Base-by-base conservation (phyloP, 1,140 invertebrate species). In the Drosophila subobscura region DNA sequence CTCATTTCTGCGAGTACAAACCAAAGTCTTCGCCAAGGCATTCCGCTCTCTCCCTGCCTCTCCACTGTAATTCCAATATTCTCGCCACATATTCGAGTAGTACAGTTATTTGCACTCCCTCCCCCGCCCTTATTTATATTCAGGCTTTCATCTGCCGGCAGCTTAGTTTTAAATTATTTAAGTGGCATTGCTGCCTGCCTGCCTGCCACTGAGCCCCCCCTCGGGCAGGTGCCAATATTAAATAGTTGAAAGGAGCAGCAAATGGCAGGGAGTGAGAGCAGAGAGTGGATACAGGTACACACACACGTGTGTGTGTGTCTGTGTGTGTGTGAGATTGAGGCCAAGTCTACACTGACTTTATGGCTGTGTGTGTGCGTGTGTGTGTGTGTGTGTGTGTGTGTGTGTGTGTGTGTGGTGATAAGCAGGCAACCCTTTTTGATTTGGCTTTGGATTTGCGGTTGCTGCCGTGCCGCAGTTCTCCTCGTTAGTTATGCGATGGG, bases 371-470 rank as follows among this genome's bases (percentile, higher is more conserved):
- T n/a, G n/a, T n/a, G n/a, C n/a, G n/a, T n/a, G n/a, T n/a, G 41
- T 10, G 16, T 46, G 42, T 29, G 50, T 10, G 14, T 41, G 20
- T 52, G 14, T 29, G 20, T 27, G 41, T 10, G 20, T 12, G 7
- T 27, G 37, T 41, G 33, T 61, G 61, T 57, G 68, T 27, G 33
- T 37, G 33, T 4, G 33, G 33, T 86, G 81, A 86, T 86, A 86
- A 86, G 81, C 81, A 86, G 77, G 65, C 61, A 76, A 88, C 81
- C 81, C 81, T 86, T 86, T 70, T 86, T 86, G 81, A 86, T 86
- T 88, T 75, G 81, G 83, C 88, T 86, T 81, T 78, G 81, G 81
- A 86, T 88, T 86, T 86, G 81, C 83, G 83, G 81, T 86, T 88
- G 81, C 64, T 73, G 77, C 61, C 56, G 74, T 74, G 72, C 79